Evolutionary conservation across 2,888 invertebrate genomes (phyloP).

Genomic region (Oligia strigilis): DNA sequence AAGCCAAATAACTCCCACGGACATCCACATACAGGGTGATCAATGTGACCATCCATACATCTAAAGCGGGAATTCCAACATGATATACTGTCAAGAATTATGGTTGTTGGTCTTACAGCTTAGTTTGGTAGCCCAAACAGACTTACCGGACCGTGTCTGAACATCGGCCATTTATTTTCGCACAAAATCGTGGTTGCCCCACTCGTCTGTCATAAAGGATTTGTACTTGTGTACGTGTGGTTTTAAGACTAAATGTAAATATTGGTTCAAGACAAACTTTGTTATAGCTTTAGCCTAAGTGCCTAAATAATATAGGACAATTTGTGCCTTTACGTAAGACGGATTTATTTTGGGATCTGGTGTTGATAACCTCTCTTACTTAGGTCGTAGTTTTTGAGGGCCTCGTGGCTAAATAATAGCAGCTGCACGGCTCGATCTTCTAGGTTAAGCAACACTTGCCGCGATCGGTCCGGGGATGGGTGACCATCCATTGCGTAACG

Average conservation of each 20-base stretch:
- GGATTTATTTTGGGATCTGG: constrained; percentile 1
- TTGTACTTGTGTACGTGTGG: constrained; percentile 29
- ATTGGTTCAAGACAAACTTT: constrained; percentile 35
- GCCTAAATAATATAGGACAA: neutral
- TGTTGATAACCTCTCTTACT: constrained; percentile 31
- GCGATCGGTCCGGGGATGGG: neutral
- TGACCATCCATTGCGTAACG: neutral
- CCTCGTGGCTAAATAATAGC: neutral
- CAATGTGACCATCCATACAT: constrained; percentile 27
- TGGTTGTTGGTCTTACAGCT: constrained; percentile 50
- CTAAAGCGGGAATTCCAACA: constrained; percentile 43
- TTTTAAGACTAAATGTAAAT: constrained; percentile 44
- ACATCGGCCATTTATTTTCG: constrained; percentile 49
- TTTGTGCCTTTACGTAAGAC: constrained; percentile 8
- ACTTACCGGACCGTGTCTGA: constrained; percentile 41
- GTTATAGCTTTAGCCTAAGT: neutral
- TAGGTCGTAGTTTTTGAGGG: neutral
- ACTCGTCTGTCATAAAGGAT: constrained; percentile 45
- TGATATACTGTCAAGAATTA: constrained; percentile 49
- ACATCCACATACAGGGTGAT: constrained; percentile 19
- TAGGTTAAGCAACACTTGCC: neutral
- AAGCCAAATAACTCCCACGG: constrained; percentile 17
- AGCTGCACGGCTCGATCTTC: neutral
- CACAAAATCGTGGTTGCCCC: constrained; percentile 51
- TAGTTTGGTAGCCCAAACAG: constrained; percentile 31